Conservation (phyloP, 2,113 vertebrate species). For the Paramisgurnus dabryanus region DNA sequence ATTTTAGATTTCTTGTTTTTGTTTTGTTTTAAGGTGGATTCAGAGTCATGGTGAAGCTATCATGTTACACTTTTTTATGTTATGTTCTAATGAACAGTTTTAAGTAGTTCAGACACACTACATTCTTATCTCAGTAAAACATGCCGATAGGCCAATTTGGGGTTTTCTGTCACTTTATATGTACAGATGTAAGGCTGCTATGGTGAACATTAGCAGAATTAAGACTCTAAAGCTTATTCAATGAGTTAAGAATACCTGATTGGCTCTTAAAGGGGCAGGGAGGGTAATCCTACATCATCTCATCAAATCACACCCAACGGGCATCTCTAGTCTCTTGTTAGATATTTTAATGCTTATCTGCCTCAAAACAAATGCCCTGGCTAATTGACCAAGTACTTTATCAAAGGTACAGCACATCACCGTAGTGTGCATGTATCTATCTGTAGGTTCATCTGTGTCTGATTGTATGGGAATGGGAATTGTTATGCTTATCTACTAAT, state of each 20-base stretch:
- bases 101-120: slow-evolving; percentile 46
- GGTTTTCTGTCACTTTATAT: slow-evolving; percentile 38
- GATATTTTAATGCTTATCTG: background rate
- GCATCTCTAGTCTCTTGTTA: slow-evolving; percentile 54
- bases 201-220: slow-evolving; percentile 26
- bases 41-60: slow-evolving; percentile 27
- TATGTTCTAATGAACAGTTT: slow-evolving; percentile 34
- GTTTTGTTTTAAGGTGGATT: slow-evolving; percentile 11
- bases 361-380: slow-evolving; percentile 26
- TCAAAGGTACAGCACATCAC: slow-evolving; percentile 35
- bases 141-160: slow-evolving; percentile 19
- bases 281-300: slow-evolving; percentile 49
- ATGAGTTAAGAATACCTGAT: slow-evolving; percentile 21
- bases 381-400: slow-evolving; percentile 48
- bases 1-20: slow-evolving; percentile 32
- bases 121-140: slow-evolving; percentile 5
- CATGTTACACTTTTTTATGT: slow-evolving; percentile 2
- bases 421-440: slow-evolving; percentile 34
- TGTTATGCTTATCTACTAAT: slow-evolving; percentile 30
- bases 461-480: slow-evolving; percentile 55
- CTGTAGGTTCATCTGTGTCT: slow-evolving; percentile 37
- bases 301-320: slow-evolving; percentile 50
- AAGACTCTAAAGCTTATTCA: background rate
- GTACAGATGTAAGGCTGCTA: slow-evolving; percentile 44
- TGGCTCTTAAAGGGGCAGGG: slow-evolving; percentile 15